phyloP scores from a whole-genome alignment of 2,113 vertebrate genomes.

The Mormoops blainvillei region DNA sequence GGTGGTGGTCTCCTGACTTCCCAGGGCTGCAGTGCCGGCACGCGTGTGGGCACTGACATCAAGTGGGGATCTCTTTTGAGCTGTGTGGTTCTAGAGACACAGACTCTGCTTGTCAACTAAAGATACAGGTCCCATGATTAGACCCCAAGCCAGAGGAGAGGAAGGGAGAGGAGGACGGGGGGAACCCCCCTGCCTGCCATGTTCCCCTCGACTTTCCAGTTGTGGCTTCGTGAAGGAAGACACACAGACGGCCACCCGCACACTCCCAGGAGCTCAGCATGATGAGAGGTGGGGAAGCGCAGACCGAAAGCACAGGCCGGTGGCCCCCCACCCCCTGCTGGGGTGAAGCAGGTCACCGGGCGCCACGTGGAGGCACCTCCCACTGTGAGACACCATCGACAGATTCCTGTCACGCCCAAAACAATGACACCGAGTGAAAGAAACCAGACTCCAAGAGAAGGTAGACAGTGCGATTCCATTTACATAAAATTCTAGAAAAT shows the following conservation, averaged over 20 bases:
- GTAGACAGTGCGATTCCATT: accelerated
- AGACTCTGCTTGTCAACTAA: background rate
- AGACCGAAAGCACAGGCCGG: accelerated
- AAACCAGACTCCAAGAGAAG: background rate
- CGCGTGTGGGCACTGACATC: background rate
- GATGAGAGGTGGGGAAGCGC: accelerated
- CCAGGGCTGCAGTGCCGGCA: too few species aligned
- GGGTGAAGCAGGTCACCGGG: accelerated
- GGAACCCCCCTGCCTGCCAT: accelerated
- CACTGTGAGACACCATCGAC: accelerated
- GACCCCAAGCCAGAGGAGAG: background rate
- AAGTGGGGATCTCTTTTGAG: background rate
- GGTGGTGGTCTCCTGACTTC: background rate
- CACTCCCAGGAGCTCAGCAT: too few species aligned
- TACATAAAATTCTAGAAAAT: background rate
- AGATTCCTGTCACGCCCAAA: too few species aligned
- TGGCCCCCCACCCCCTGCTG: accelerated
- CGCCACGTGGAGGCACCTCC: accelerated
- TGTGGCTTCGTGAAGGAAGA: background rate
- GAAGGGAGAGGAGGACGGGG: background rate
- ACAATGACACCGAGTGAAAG: accelerated
- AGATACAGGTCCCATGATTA: accelerated
- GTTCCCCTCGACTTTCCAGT: background rate
- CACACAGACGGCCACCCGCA: accelerated
- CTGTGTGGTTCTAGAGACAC: background rate